A percentile compares a stretch with the other conserved stretches of the same genome.
These are phyloP conservation scores for Oxycera nigricornis DNA, from an alignment of 2,888 invertebrate species.

Conservation along the genomic window DNA sequence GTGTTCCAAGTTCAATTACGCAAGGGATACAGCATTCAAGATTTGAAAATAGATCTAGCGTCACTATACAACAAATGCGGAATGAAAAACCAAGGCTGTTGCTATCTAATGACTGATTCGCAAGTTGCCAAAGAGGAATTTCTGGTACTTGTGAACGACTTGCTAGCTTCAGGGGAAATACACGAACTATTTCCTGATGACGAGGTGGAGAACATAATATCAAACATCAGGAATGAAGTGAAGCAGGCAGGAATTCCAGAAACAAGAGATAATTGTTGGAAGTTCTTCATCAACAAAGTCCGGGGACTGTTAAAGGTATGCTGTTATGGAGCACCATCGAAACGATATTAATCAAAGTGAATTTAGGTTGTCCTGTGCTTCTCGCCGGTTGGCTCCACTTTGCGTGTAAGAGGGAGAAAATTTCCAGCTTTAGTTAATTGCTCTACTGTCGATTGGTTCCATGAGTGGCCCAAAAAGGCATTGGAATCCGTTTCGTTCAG, in stretches of 20 bases:
- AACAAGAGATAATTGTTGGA: slow-evolving; percentile 93
- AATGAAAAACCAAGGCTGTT: slow-evolving; percentile 81
- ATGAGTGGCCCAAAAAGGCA: slow-evolving; percentile 94
- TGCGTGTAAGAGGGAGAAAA: slow-evolving; percentile 85
- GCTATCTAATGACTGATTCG: slow-evolving; percentile 93
- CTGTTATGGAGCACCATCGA: slow-evolving; percentile 48
- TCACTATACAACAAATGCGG: slow-evolving; percentile 86
- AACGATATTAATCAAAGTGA: not conserved
- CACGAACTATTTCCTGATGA: slow-evolving; percentile 90
- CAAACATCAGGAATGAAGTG: slow-evolving; percentile 77
- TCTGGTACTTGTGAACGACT: slow-evolving; percentile 89
- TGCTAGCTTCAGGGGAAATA: slow-evolving; percentile 93
- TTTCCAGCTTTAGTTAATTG: slow-evolving; percentile 95
- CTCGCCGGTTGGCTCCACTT: slow-evolving; percentile 90
- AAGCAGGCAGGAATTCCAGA: slow-evolving; percentile 84
- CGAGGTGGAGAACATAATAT: slow-evolving; percentile 86
- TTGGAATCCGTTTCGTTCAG: slow-evolving; percentile 85
- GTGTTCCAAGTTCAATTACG: slow-evolving; percentile 92
- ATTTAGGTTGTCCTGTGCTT: slow-evolving; percentile 82
- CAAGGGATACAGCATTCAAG: slow-evolving; percentile 84
- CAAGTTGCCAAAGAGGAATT: slow-evolving; percentile 90
- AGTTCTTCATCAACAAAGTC: slow-evolving; percentile 91
- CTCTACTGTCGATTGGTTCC: slow-evolving; percentile 95
- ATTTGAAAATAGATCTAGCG: slow-evolving; percentile 78
- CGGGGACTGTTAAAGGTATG: slow-evolving; percentile 72